Evolutionary conservation across 2,113 vertebrate species (phyloP).

Genomic region (Oryzias woworae): DNA sequence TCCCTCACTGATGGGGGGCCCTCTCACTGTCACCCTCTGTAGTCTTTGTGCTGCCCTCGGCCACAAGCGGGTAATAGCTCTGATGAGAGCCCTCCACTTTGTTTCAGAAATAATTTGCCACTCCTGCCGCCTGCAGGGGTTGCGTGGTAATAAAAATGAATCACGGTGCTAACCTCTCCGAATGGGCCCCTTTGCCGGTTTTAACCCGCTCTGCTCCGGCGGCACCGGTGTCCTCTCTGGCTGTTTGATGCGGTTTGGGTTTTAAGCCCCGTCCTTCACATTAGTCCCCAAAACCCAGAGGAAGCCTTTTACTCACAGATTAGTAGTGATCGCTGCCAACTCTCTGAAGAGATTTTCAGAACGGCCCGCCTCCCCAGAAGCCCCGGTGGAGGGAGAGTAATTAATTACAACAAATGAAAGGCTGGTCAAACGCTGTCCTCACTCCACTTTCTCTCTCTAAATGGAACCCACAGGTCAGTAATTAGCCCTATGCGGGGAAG

Average conservation of each 20-base stretch:
- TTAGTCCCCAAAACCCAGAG: constrained; percentile 3
- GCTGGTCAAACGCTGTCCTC: constrained; percentile 51
- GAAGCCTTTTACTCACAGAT: constrained; percentile 50
- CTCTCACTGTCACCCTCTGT: constrained; percentile 73
- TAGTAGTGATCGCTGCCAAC: constrained; percentile 30
- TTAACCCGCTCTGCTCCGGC: constrained; percentile 65
- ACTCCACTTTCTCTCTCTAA: constrained; percentile 52
- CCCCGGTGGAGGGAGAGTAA: constrained; percentile 61
- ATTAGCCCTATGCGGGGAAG: constrained; percentile 69
- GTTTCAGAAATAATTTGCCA: constrained; percentile 87
- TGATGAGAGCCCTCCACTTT: constrained; percentile 84
- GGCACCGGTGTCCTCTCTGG: not conserved
- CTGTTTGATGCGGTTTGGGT: constrained; percentile 4
- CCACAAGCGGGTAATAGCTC: constrained; percentile 82
- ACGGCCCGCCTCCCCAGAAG: constrained; percentile 66
- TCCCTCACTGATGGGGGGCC: constrained; percentile 73
- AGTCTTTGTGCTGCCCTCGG: constrained; percentile 66
- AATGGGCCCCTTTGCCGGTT: constrained; percentile 49
- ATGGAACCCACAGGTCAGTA: constrained; percentile 76
- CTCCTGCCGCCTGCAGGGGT: constrained; percentile 79
- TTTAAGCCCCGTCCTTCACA: not conserved
- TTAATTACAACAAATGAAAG: constrained; percentile 77
- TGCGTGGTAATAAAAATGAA: constrained; percentile 82
- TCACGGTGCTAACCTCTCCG: constrained; percentile 81
- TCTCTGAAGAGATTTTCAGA: constrained; percentile 59